These are phyloP conservation scores for Arenaria interpres DNA, from an alignment of 2,113 vertebrate genomes.

Conservation along the genomic window DNA sequence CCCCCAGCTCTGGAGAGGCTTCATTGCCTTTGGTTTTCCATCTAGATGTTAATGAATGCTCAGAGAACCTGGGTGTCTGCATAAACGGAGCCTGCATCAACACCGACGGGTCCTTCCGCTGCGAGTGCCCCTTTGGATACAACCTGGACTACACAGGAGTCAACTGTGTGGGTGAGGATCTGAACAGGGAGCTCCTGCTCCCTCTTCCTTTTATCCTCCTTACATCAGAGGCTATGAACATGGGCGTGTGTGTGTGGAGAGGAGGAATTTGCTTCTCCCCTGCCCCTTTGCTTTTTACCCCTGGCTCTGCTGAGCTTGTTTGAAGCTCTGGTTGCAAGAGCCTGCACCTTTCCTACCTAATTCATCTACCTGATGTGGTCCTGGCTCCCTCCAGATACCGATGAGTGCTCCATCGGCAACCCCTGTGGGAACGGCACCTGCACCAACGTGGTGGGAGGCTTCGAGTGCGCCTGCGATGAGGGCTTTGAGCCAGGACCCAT, in stretches of 20 bases:
- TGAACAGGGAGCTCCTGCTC: not conserved
- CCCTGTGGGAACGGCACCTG: conserved; percentile 94
- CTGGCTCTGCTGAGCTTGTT: not conserved
- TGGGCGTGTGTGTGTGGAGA: accelerated
- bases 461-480: conserved; percentile 88
- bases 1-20: not conserved
- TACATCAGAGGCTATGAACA: accelerated
- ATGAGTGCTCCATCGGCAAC: conserved; percentile 91
- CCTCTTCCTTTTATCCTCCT: too few species aligned
- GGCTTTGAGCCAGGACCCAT: conserved; percentile 92
- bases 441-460: conserved; percentile 90
- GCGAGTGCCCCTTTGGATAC: conserved; percentile 93
- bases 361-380: not conserved
- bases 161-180: conserved; percentile 86
- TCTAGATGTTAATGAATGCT: conserved; percentile 90
- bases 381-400: conserved; percentile 78
- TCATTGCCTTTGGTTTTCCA: not conserved
- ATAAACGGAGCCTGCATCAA: conserved; percentile 89
- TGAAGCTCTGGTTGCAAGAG: not conserved
- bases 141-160: conserved; percentile 89
- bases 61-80: conserved; percentile 87
- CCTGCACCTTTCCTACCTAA: not conserved
- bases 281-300: not conserved
- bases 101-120: conserved; percentile 93
- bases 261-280: not conserved